A percentile compares a stretch with the other conserved stretches of the same genome.
These are phyloP conservation scores for Drosophila takahashii DNA, from an alignment of 1,140 invertebrate genomes.

Conservation along the genomic window DNA sequence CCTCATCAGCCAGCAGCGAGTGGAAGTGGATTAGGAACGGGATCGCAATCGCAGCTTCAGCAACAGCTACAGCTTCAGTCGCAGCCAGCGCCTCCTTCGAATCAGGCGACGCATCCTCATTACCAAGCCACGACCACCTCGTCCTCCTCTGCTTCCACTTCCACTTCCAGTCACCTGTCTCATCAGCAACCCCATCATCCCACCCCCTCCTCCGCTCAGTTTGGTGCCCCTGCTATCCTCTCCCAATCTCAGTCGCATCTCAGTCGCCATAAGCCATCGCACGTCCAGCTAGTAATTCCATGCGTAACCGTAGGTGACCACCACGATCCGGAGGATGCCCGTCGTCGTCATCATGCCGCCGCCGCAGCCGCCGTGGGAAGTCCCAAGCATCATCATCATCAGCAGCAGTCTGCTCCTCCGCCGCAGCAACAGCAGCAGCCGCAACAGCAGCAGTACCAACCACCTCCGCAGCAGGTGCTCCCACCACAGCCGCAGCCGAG, in stretches of 20 bases:
- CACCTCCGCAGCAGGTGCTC: slow-evolving; percentile 71
- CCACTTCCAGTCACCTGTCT: slow-evolving; percentile 73
- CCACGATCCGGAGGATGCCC: slow-evolving; percentile 90
- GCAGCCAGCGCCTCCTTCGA: slow-evolving; percentile 28
- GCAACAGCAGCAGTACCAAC: slow-evolving; percentile 76
- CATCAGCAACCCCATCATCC: slow-evolving; percentile 65
- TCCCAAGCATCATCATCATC: slow-evolving; percentile 81
- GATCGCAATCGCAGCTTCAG: slow-evolving; percentile 54
- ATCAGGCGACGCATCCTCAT: slow-evolving; percentile 77
- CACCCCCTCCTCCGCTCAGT: slow-evolving; percentile 39
- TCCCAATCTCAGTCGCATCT: slow-evolving; percentile 58
- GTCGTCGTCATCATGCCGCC: slow-evolving; percentile 85
- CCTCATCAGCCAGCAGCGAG: slow-evolving; percentile 67
- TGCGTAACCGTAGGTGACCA: slow-evolving; percentile 93
- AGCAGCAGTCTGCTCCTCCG: slow-evolving; percentile 59
- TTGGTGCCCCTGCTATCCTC: slow-evolving; percentile 47
- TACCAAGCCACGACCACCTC: slow-evolving; percentile 64
- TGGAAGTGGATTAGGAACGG: slow-evolving; percentile 82
- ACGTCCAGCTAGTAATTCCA: slow-evolving; percentile 91
- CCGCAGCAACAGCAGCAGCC: slow-evolving; percentile 71
- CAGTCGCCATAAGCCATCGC: slow-evolving; percentile 77
- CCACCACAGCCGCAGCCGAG: slow-evolving; percentile 56
- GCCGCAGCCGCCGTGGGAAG: slow-evolving; percentile 80
- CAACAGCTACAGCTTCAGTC: slow-evolving; percentile 53
- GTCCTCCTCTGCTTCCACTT: slow-evolving; percentile 80